A percentile compares a stretch with the other conserved stretches of the same genome.
These are phyloP conservation scores for Rhyacichthys aspro DNA, from an alignment of 2,797 vertebrate species.

Conservation along the genomic window DNA sequence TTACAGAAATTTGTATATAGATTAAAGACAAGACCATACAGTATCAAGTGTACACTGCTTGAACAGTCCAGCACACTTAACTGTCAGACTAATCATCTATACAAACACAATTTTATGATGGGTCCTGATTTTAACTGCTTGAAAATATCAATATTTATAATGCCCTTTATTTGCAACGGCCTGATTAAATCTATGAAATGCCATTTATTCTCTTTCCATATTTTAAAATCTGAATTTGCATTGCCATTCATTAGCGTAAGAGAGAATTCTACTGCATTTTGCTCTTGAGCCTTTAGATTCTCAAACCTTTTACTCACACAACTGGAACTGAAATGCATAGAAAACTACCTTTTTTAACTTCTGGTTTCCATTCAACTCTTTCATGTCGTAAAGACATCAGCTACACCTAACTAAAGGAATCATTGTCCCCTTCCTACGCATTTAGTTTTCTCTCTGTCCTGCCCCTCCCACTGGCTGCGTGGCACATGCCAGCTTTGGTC, in stretches of 20 bases:
- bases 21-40: too few relatives aligned
- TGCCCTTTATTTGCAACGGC: slow-evolving; percentile 18
- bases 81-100: not conserved
- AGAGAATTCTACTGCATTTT: slow-evolving; percentile 2
- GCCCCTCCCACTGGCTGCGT: slow-evolving; percentile 38
- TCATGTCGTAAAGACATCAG: slow-evolving; percentile 38
- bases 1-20: too few relatives aligned
- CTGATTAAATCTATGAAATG: slow-evolving; percentile 1
- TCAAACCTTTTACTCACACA: not conserved
- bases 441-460: slow-evolving; percentile 23
- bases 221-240: slow-evolving; percentile 8
- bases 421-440: slow-evolving; percentile 25
- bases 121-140: not conserved
- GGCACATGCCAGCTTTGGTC: slow-evolving; percentile 74
- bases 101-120: slow-evolving; percentile 9
- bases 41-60: too few relatives aligned
- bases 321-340: slow-evolving; percentile 1
- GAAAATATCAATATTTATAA: slow-evolving; percentile 11
- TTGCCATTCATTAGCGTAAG: slow-evolving; percentile 5
- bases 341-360: slow-evolving; percentile 21
- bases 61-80: too few relatives aligned
- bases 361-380: slow-evolving; percentile 30
- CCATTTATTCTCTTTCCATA: slow-evolving; percentile 7
- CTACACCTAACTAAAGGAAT: slow-evolving; percentile 41
- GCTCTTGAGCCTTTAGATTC: not conserved